Conservation (phyloP, 1,140 invertebrate species). For the Triops longicaudatus region DNA sequence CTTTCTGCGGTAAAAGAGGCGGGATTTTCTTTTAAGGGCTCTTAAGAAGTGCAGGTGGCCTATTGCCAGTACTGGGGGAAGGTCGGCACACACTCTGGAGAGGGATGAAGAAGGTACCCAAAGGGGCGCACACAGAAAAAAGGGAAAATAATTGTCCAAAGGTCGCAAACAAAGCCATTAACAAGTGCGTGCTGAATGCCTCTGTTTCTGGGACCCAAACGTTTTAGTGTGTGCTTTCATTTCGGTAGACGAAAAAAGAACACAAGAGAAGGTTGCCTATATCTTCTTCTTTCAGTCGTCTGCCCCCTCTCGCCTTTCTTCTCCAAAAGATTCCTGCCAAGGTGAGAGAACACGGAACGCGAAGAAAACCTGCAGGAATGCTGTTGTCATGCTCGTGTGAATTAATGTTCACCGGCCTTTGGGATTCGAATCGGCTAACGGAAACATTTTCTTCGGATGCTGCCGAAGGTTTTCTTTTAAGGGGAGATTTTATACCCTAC, state of each 20-base stretch:
- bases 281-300: background rate
- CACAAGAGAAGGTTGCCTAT: background rate
- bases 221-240: background rate
- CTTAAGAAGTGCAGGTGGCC: background rate
- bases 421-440: background rate
- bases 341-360: conserved; percentile 1
- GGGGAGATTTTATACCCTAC: background rate
- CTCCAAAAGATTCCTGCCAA: background rate
- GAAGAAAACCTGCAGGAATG: background rate
- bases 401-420: background rate
- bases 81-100: too few relatives aligned
- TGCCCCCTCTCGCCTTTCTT: background rate
- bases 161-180: conserved; percentile 14
- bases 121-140: background rate
- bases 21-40: background rate
- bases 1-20: background rate
- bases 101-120: background rate
- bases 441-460: background rate
- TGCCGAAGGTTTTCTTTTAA: background rate
- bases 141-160: background rate
- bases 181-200: conserved; percentile 5
- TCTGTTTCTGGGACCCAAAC: background rate
- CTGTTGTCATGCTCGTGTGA: conserved; percentile 14
- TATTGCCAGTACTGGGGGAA: too few relatives aligned
- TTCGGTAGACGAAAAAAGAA: background rate